Percentiles rank a stretch among this genome's conserved stretches.
These are phyloP conservation scores for Acanthoscelides obtectus DNA, from an alignment of 2,888 invertebrate species.

Conservation along the genomic window DNA sequence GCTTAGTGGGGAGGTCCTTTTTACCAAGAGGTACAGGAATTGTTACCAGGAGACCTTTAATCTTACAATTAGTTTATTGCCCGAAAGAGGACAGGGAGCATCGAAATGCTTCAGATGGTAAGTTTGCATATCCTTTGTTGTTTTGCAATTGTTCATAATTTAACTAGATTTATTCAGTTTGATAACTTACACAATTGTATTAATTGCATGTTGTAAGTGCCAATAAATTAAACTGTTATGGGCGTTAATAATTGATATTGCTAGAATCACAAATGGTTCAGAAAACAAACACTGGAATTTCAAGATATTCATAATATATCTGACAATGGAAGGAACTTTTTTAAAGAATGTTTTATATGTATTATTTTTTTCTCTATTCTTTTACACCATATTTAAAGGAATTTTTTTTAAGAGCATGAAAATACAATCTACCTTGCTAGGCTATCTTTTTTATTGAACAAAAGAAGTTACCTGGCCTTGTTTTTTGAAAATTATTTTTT, in stretches of 20 bases:
- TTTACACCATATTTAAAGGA: too few relatives aligned
- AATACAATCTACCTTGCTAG: too few relatives aligned
- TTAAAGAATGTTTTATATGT: too few relatives aligned
- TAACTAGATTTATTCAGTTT: not conserved
- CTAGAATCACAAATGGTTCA: not conserved
- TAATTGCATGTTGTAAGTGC: not conserved
- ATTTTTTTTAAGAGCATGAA: too few relatives aligned
- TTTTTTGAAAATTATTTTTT: too few relatives aligned
- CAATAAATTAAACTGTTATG: not conserved
- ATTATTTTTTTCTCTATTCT: too few relatives aligned
- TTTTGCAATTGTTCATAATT: not conserved
- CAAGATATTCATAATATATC: too few relatives aligned
- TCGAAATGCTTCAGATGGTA: constrained; percentile 82
- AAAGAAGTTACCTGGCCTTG: too few relatives aligned
- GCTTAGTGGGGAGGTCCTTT: constrained; percentile 95
- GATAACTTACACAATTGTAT: not conserved
- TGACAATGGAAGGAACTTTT: too few relatives aligned
- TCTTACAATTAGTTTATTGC: constrained; percentile 90
- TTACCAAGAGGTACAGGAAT: constrained; percentile 96
- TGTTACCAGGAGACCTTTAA: constrained; percentile 90
- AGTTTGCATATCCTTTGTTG: constrained; percentile 23
- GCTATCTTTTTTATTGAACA: too few relatives aligned
- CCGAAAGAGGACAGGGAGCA: constrained; percentile 86
- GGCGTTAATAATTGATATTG: not conserved
- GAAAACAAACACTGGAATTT: too few relatives aligned